Base-by-base conservation (phyloP, 2,888 invertebrate genomes). In the Parnassius smintheus region DNA sequence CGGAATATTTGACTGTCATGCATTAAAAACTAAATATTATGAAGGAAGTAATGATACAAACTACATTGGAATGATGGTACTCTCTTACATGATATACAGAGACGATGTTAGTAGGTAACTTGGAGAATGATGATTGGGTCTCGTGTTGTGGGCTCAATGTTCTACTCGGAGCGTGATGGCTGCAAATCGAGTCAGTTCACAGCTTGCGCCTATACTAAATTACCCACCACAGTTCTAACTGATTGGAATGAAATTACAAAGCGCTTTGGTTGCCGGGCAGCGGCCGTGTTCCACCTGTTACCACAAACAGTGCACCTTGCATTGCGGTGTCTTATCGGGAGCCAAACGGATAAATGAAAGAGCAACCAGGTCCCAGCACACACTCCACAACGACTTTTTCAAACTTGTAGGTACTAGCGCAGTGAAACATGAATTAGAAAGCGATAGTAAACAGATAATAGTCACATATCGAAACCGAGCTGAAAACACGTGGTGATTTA, bases 301-400 rank as follows among this genome's bases (percentile, higher is more conserved):
- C 81, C 86, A 87, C 86, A 86, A 85, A 85, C 76, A 80, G 88
- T 86, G 89, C 88, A 86, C 82, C 86, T 85, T 75, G 83, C 84
- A 75, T 78, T 82, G 84, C 85, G 80, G 83, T 86, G 84, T 82
- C 80, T 77, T 81, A 82, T 83, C 82, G 84, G 81, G 81, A 76
- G 75, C 80, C 81, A 84, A 82, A 85, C 84, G 80, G 78, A 76
- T 80, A 79, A 81, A 79, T 80, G 85, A 56, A 87, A 84, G 87
- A 87, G 88, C 88, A 88, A 90, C 86, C 86, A 86, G 88, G 85
- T 84, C 88, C 86, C 89, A 88, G 86, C 88, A 88, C 85, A 88
- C 88, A 91, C 87, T 84, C 85, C 88, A 86, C 82, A 84, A 84
- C 82, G 82, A 81, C 78, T 77, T 80, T 78, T 76, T 77, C 83